phyloP scores from a whole-genome alignment of 1,140 invertebrate species.

The Brachionus plicatilis region DNA sequence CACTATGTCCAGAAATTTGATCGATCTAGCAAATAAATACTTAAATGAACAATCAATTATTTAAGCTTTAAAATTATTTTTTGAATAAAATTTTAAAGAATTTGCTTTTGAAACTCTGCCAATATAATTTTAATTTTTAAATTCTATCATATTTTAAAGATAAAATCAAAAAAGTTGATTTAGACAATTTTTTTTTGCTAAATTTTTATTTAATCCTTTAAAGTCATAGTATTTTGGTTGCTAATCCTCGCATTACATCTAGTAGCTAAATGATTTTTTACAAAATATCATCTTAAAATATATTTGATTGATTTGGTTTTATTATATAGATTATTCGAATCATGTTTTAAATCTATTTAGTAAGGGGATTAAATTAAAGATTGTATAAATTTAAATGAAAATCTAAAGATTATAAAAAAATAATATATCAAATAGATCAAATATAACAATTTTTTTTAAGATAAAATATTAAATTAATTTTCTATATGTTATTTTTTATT shows the following conservation, averaged over 20 bases:
- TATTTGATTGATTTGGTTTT: neutral
- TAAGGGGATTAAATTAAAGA: neutral
- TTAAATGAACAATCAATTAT: too few relatives aligned
- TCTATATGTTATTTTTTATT: too few relatives aligned
- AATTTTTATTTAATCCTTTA: too few relatives aligned
- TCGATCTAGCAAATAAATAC: neutral
- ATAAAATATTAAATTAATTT: too few relatives aligned
- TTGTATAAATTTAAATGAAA: neutral
- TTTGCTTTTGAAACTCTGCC: neutral
- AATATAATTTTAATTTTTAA: neutral
- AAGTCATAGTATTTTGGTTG: neutral
- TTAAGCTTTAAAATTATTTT: neutral
- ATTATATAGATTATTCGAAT: too few relatives aligned
- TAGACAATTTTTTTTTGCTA: too few relatives aligned
- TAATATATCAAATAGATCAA: neutral
- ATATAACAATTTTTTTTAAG: neutral
- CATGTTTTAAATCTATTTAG: neutral
- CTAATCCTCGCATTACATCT: neutral
- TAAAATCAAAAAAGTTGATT: too few relatives aligned
- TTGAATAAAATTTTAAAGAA: neutral
- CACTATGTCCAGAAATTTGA: constrained; percentile 39
- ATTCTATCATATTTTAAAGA: too few relatives aligned
- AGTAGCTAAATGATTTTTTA: neutral
- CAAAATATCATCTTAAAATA: neutral
- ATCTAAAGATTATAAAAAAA: neutral